Base-by-base conservation (phyloP, 2,888 invertebrate genomes). In the Lithodes maja region DNA sequence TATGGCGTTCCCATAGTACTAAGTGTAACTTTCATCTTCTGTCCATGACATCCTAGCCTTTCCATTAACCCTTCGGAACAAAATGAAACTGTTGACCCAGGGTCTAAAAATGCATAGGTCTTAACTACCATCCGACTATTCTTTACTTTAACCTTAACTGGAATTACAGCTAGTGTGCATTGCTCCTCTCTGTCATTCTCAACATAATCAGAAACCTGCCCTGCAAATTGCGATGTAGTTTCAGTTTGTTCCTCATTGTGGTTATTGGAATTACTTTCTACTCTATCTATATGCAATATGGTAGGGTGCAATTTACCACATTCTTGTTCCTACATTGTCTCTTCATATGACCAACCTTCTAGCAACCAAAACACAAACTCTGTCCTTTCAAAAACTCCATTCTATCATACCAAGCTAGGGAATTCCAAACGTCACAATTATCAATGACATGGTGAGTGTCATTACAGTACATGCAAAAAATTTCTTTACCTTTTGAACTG, bases 61-160 rank as follows among this genome's bases (percentile, higher is more conserved):
- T 74, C 7, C 74, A 74, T 74, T 15, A 74, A 15, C 15, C n/a
- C n/a, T 3, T n/a, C 74, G 2, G 74, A 74, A 74, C n/a, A 74
- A n/a, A 74, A 74, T n/a, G 74, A 74, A 2, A 74, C 74, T n/a
- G 74, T 74, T 17, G 74, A 74, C 7, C 74, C 74, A 9, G 74
- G 74, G n/a, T 74, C 74, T 3, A 74, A 17, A 15, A 74, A 74
- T 74, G 74, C 74, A 15, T 74, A 74, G 3, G 74, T 74, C 74
- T 74, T 5, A 3, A 74, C 74, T 74, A 17, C 74, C 74, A 9
- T 74, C 3, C 3, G n/a, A 74, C 74, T 15, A n/a, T 74, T 74
- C n/a, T n/a, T 74, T 74, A 74, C 3, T n/a, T 17, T 74, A 3
- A 74, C 74, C n/a, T 3, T 74, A 74, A 74, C 74, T 74, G 74